Evolutionary conservation across 2,113 vertebrate genomes (phyloP).

Genomic region (Cnemophilus loriae): DNA sequence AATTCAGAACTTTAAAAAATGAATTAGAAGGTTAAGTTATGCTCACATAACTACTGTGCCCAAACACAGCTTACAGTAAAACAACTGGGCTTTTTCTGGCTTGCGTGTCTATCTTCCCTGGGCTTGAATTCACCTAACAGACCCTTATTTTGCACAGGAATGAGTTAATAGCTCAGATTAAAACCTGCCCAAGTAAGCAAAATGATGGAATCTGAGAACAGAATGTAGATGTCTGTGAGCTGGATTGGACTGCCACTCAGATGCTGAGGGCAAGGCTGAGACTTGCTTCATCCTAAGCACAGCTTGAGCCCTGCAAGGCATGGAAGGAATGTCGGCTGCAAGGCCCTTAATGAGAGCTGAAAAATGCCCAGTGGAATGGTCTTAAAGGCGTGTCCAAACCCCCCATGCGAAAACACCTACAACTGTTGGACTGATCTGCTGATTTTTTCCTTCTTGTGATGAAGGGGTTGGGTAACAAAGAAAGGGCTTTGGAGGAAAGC

Average conservation of each 20-base stretch:
- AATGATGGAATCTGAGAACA: neutral
- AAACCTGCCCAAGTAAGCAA: neutral
- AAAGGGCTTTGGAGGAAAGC: neutral
- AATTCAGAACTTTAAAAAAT: neutral
- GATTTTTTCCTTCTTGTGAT: neutral
- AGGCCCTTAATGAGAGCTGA: neutral
- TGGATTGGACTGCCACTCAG: neutral
- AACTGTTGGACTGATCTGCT: neutral
- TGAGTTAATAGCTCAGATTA: neutral
- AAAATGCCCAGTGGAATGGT: neutral
- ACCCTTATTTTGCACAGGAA: neutral
- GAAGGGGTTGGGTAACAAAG: neutral
- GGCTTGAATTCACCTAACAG: neutral
- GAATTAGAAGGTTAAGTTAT: neutral
- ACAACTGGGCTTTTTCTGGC: neutral
- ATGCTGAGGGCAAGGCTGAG: neutral
- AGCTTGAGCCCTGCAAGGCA: neutral
- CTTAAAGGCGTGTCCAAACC: neutral
- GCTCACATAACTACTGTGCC: neutral
- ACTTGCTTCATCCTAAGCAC: neutral
- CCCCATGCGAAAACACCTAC: neutral
- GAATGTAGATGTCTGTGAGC: neutral
- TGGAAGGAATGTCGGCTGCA: neutral
- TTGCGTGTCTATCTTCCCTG: neutral
- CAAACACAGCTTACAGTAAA: neutral